Conservation (phyloP, 1,140 invertebrate species). For the Stegodyphus dumicola region DNA sequence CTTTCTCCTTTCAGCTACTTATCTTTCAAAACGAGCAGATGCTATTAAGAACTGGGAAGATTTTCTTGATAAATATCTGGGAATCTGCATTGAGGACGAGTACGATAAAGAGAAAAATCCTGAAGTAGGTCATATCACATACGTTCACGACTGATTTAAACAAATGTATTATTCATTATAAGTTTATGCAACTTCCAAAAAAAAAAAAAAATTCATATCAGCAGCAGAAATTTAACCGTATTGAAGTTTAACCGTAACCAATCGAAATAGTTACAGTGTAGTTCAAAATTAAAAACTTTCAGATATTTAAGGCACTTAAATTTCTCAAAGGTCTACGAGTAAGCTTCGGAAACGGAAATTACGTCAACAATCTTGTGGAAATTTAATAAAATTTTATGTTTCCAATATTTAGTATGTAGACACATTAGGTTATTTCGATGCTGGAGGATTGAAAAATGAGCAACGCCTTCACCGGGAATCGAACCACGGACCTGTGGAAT, state of each 20-base stretch:
- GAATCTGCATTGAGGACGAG: not conserved
- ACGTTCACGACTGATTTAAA: not conserved
- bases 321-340: too few relatives aligned
- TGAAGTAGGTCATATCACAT: not conserved
- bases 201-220: not conserved
- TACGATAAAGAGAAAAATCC: not conserved
- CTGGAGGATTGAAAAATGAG: too few relatives aligned
- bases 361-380: too few relatives aligned
- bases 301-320: too few relatives aligned
- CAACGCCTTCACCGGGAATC: too few relatives aligned
- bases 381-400: too few relatives aligned
- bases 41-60: slow-evolving; percentile 1
- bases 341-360: too few relatives aligned
- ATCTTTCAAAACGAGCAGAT: not conserved
- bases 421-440: too few relatives aligned
- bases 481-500: too few relatives aligned
- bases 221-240: not conserved
- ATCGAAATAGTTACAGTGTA: not conserved
- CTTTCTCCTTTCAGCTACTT: not conserved
- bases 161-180: not conserved
- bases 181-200: not conserved
- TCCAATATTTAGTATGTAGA: too few relatives aligned
- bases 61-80: not conserved
- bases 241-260: not conserved
- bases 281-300: not conserved